Conservation (phyloP, 2,888 invertebrate species). For the Drosophila leonis region DNA sequence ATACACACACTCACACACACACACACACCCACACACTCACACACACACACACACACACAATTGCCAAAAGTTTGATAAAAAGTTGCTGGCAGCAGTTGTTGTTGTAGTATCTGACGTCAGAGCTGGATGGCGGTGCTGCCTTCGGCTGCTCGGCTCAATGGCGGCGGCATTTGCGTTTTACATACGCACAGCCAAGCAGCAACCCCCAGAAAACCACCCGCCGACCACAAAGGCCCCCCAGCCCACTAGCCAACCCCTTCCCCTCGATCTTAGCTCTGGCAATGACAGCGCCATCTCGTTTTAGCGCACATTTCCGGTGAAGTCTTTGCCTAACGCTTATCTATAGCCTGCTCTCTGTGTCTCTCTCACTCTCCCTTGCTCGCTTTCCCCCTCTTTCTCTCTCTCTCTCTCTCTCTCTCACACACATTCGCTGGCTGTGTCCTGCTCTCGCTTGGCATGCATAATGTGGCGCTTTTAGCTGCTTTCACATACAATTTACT, state of each 20-base stretch:
- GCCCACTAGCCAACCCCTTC: not conserved
- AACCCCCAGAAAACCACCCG: constrained; percentile 28
- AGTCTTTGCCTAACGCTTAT: constrained; percentile 44
- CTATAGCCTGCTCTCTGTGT: constrained; percentile 17
- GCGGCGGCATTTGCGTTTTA: constrained; percentile 49
- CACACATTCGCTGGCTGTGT: not conserved
- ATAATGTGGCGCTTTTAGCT: constrained; percentile 75
- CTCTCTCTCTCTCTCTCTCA: not conserved
- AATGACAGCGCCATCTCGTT: constrained; percentile 74
- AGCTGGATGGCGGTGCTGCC: constrained; percentile 10
- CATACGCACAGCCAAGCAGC: constrained; percentile 39
- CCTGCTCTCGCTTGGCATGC: constrained; percentile 36
- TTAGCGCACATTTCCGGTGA: constrained; percentile 74
- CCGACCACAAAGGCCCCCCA: constrained; percentile 1
- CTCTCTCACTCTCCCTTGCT: not conserved
- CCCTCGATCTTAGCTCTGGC: constrained; percentile 10
- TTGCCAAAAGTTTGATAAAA: constrained; percentile 44
- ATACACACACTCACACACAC: constrained; percentile 7
- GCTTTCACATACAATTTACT: constrained; percentile 81
- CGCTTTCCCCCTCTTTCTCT: not conserved
- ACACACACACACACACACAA: constrained; percentile 6
- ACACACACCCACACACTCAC: constrained; percentile 19
- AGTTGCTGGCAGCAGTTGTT: constrained; percentile 40
- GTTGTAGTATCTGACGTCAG: constrained; percentile 56
- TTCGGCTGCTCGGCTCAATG: constrained; percentile 40